These are phyloP conservation scores for Halichondria panicea DNA, from an alignment of 37 sponge, comb jelly and placozoan species.

Conservation along the genomic window DNA sequence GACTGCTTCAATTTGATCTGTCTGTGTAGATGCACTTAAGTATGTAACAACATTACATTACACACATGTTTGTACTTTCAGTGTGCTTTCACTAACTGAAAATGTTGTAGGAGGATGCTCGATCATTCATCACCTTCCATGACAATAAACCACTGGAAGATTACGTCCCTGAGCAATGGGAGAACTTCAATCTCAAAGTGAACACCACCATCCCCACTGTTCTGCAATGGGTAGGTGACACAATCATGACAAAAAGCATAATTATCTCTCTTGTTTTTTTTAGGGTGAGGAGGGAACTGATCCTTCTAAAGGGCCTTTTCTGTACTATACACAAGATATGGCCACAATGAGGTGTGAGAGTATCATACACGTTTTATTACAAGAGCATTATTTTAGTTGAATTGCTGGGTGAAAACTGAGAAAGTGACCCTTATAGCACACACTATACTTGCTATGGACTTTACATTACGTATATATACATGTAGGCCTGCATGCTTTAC, in stretches of 20 bases:
- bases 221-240: conserved; percentile 27
- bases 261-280: too few relatives aligned
- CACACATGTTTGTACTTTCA: not conserved
- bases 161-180: conserved; percentile 57
- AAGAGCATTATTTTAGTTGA: too few relatives aligned
- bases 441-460: too few relatives aligned
- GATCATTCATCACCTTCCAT: conserved; percentile 63
- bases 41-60: not conserved
- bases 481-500: too few relatives aligned
- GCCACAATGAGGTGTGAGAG: conserved; percentile 7
- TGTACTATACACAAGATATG: conserved; percentile 41
- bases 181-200: conserved; percentile 60
- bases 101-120: conserved; percentile 12
- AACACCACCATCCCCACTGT: conserved; percentile 48
- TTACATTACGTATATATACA: too few relatives aligned
- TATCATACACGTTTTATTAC: too few relatives aligned
- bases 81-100: not conserved
- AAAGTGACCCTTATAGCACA: too few relatives aligned
- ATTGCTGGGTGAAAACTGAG: too few relatives aligned
- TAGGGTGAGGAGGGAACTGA: not conserved
- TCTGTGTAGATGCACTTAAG: not conserved
- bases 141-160: conserved; percentile 72
- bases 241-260: too few relatives aligned
- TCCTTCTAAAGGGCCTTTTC: conserved; percentile 9
- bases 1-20: not conserved